Base-by-base conservation (phyloP, 2,797 vertebrate genomes). In the Erpetoichthys calabaricus region DNA sequence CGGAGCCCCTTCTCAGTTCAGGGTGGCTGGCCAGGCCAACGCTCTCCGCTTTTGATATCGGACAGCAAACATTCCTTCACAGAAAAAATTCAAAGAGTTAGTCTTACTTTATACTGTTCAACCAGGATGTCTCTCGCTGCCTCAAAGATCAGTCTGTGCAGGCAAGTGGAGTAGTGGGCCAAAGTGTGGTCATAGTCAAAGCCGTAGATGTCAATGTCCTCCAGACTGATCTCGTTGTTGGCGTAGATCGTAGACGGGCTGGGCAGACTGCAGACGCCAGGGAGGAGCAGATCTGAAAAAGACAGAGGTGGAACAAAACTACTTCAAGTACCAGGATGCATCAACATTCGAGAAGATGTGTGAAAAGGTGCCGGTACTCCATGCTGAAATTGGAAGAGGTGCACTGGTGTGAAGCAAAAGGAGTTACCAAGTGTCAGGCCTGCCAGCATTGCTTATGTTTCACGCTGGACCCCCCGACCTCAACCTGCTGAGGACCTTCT, bases 151-250 rank as follows among this genome's bases (percentile, higher is more conserved):
- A 81, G 76, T 0, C 80, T 79, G 64, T 87, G 84, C 44, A 87
- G 63, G 0, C 76, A 64, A 51, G 80, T 81, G n/a, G 85, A 81
- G 5, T 86, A 87, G 50, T 87, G 84, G 7, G 85, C 84, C 64
- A 87, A 70, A 0, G 85, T 87, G 63, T 87, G 86, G 58, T 87
- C 84, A 0, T 86, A 87, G 71, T 87, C 85, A 10, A 87, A 87
- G 63, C 85, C 85, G 1, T 86, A 87, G 43, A 87, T 80, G 62
- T 87, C 82, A 0, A 87, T 75, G 1, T 83, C 79, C 45, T 66
- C 67, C 60, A 87, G 68, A 63, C 80, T 86, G 76, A 87, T 85
- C 71, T 87, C 85, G 0, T 87, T 87, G 77, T 87, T 87, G 43
- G 85, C 76, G 0, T 86, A 87, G 69, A 87, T 84, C 47, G 81